phyloP scores from a whole-genome alignment of 2,888 invertebrate species.

The Nephrotoma flavescens region DNA sequence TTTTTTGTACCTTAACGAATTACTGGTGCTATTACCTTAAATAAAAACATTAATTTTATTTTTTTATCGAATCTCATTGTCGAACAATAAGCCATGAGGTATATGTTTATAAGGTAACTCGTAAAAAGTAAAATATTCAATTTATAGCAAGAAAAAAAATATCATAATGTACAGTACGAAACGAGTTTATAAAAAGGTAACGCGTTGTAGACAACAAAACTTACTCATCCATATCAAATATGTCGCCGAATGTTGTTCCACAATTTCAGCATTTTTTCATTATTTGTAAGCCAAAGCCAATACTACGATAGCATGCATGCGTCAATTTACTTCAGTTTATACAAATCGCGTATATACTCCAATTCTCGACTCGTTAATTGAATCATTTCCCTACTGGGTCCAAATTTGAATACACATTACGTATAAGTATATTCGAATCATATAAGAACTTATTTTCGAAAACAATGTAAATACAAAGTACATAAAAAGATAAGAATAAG shows the following conservation, averaged over 20 bases:
- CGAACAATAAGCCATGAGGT: not conserved
- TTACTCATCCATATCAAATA: not conserved
- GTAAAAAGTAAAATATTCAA: not conserved
- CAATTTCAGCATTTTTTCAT: not conserved
- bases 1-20: too few relatives aligned
- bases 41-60: too few relatives aligned
- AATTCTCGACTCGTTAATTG: not conserved
- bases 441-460: not conserved
- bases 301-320: not conserved
- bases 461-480: not conserved
- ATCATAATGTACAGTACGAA: too few relatives aligned
- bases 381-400: not conserved
- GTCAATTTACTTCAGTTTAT: not conserved
- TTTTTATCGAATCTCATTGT: not conserved
- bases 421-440: not conserved
- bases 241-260: not conserved
- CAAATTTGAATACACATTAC: not conserved
- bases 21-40: too few relatives aligned
- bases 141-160: not conserved
- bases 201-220: not conserved
- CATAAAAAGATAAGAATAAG: not conserved
- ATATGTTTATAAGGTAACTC: not conserved
- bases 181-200: not conserved
- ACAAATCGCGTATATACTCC: not conserved
- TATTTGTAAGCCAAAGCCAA: too few relatives aligned